phyloP scores from a whole-genome alignment of 1,140 invertebrate species.

The Elysia chlorotica region DNA sequence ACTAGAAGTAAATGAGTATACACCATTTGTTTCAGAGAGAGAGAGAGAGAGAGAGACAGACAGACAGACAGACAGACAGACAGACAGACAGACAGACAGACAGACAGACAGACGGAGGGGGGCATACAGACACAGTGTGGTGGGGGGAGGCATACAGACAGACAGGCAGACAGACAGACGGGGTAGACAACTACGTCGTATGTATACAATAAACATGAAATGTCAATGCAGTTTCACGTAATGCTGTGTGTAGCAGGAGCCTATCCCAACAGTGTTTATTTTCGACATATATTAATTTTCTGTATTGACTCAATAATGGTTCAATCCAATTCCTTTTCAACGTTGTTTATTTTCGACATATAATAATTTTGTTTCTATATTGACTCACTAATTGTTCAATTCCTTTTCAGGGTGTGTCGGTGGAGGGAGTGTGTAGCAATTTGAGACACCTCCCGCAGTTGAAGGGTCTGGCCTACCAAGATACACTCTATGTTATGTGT shows the following conservation, averaged over 20 bases:
- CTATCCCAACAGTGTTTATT: too few species aligned
- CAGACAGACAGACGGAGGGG: conserved; percentile 6
- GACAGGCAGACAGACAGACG: not conserved
- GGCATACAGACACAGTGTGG: not conserved
- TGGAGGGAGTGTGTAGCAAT: conserved; percentile 73
- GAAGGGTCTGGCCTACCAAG: conserved; percentile 36
- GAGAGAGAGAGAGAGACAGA: conserved; percentile 4
- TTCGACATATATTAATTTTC: too few species aligned
- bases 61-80: conserved; percentile 11
- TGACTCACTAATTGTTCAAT: conserved; percentile 1
- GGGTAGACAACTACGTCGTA: too few species aligned
- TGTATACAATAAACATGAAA: too few species aligned
- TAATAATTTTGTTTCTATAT: too few species aligned
- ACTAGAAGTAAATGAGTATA: too few species aligned
- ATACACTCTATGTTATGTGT: conserved; percentile 69
- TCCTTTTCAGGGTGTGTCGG: conserved; percentile 69
- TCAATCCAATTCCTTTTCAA: too few species aligned
- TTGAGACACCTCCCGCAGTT: conserved; percentile 65
- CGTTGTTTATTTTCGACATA: too few species aligned
- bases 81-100: conserved; percentile 11
- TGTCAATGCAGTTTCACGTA: too few species aligned
- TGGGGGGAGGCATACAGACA: not conserved
- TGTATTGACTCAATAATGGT: too few species aligned
- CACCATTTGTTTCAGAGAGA: too few species aligned
- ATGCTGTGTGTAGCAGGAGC: too few species aligned